Evolutionary conservation across 2,888 invertebrate species (phyloP).

Genomic region (Campoplex capitator): DNA sequence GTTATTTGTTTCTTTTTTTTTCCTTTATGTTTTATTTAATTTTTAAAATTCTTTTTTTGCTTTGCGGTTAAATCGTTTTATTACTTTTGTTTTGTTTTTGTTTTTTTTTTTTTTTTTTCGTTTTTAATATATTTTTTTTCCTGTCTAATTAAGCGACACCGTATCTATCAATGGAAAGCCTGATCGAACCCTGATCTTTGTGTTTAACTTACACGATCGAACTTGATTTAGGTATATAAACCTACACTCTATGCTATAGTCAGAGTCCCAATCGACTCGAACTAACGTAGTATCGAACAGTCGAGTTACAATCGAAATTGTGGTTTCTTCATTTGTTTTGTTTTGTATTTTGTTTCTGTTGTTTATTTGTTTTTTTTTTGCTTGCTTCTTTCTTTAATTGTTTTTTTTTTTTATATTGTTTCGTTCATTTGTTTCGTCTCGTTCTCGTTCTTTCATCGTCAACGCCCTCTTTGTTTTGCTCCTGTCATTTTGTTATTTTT

Average conservation of each 20-base stretch:
- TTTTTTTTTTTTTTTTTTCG: neutral
- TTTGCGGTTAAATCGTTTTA: slow-evolving; percentile 1
- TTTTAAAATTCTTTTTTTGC: slow-evolving; percentile 3
- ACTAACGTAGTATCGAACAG: slow-evolving; percentile 79
- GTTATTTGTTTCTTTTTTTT: neutral
- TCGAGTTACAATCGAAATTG: slow-evolving; percentile 79
- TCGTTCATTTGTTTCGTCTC: slow-evolving; percentile 53
- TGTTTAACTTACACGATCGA: slow-evolving; percentile 77
- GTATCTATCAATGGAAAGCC: slow-evolving; percentile 73
- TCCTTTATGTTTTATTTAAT: slow-evolving; percentile 5
- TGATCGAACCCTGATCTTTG: slow-evolving; percentile 79
- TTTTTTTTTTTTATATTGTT: slow-evolving; percentile 43
- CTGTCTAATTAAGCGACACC: slow-evolving; percentile 70
- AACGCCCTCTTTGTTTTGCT: slow-evolving; percentile 21
- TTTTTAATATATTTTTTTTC: slow-evolving; percentile 14
- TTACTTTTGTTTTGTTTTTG: neutral
- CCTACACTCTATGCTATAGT: slow-evolving; percentile 78
- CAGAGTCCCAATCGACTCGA: slow-evolving; percentile 76
- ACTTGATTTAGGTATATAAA: slow-evolving; percentile 79
- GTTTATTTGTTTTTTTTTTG: neutral
- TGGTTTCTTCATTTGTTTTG: slow-evolving; percentile 71
- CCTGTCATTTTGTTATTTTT: slow-evolving; percentile 13
- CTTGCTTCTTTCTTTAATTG: neutral
- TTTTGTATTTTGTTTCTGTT: slow-evolving; percentile 45
- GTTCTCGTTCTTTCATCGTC: slow-evolving; percentile 29